phyloP scores from a whole-genome alignment of 2,113 vertebrate genomes.

The Chloropsis cyanopogon region DNA sequence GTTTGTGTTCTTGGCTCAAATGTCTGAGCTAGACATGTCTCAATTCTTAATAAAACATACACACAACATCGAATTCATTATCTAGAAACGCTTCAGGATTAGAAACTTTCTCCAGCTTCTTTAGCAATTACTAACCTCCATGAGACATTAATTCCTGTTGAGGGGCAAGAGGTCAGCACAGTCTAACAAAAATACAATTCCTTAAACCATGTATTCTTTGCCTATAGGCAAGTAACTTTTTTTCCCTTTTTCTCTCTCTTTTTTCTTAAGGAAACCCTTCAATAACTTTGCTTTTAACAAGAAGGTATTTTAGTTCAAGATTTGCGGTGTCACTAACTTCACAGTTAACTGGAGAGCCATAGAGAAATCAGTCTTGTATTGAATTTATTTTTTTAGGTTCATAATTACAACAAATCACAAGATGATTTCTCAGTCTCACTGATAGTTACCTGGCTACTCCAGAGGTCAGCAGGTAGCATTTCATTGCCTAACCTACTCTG shows the following conservation, averaged over 20 bases:
- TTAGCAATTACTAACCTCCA: not conserved
- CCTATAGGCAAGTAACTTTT: not conserved
- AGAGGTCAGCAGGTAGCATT: not conserved
- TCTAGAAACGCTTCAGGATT: not conserved
- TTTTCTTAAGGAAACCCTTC: not conserved
- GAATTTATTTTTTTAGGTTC: not conserved
- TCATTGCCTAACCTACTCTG: not conserved
- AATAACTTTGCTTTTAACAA: constrained; percentile 6
- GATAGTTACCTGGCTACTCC: not conserved
- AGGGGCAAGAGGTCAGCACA: not conserved
- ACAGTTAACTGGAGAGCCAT: not conserved
- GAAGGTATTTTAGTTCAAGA: not conserved
- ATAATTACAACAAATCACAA: not conserved
- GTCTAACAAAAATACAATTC: not conserved
- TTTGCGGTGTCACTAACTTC: not conserved
- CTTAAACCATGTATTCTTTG: not conserved
- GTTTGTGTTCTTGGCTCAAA: constrained; percentile 60
- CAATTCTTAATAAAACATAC: constrained; percentile 67
- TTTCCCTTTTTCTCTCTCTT: not conserved
- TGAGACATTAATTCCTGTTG: not conserved
- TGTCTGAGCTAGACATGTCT: constrained; percentile 46
- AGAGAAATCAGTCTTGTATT: not conserved
- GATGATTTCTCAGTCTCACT: not conserved
- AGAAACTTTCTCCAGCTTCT: not conserved
- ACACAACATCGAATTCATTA: constrained; percentile 3